Evolutionary conservation across 2,888 invertebrate species (phyloP), one percentile per base, ranked within the genome.

Genomic region (Tricholauxania praeusta): DNA sequence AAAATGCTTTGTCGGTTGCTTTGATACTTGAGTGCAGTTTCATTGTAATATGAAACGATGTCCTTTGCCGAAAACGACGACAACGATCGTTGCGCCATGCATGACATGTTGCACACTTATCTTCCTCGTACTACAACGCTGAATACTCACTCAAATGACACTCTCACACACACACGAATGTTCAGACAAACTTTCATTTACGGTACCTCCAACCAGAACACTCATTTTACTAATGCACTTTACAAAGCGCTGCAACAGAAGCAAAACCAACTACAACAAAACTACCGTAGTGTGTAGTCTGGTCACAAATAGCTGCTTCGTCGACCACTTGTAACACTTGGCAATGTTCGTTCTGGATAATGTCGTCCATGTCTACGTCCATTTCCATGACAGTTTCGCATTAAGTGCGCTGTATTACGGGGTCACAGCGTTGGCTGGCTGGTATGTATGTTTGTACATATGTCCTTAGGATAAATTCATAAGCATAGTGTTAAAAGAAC

Each of bases 31-130:
- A 83, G 83, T 83, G 83, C 82, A 81, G 83, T 83, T 82, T 82
- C 79, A 82, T 80, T 80, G 84, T 80, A 83, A 82, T 82, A 76
- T 79, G 83, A 84, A 80, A 81, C 83, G 80, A 78, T 81, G 79
- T 79, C 81, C 83, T 81, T 83, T 82, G 75, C 73, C 73, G 69
- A 71, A 77, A 74, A 77, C 79, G 75, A 71, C 78, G 75, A 77
- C 79, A 75, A 76, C 78, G 76, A 77, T 79, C 69, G 57, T 57
- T 66, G 53, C 14, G 64, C 17, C 8, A 51, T 64, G 64, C 64
- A 51, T 51, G 51, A 64, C 51, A 64, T 22, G 64, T 28, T 39
- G 47, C 51, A 51, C 64, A 64, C 64, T 64, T 64, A 64, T 28
- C 64, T 19, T 52, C 22, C 64, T 49, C 63, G 19, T 39, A 47